Base-by-base conservation (phyloP, 2,113 vertebrate species). In the Pyrgilauda ruficollis region DNA sequence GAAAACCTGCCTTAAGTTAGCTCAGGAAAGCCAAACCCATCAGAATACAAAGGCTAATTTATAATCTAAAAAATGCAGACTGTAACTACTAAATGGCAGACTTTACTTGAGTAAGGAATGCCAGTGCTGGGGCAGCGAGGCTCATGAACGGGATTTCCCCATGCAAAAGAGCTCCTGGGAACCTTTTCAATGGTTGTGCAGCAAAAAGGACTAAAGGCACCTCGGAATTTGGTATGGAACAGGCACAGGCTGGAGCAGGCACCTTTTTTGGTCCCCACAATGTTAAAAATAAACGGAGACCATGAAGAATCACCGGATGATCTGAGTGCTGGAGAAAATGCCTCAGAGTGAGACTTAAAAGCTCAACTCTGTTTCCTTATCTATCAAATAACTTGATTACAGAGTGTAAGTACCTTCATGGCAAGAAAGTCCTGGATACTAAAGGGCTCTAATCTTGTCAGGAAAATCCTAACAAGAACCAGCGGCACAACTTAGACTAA, bases 281-380 rank as follows among this genome's bases (percentile, higher is more conserved):
- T 0, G 73, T 94, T 94, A 91, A 94, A 97, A 95, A 95, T 87
- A 95, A 95, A 91, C 0, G 0, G 91, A 96, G 84, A 26, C 21
- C 64, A 52, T 64, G 84, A 93, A 94, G 93, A 95, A 97, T 95
- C 93, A 95, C 89, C 24, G 46, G 86, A 84, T 93, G 95, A 91
- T 87, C 80, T 86, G 86, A 95, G 89, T 31, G 83, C 96, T 68
- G 93, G 39, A 72, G 93, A 90, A 96, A 93, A 97, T 94, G 96
- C 95, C 95, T 95, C 89, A 93, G 94, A 97, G 94, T 96, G 80
- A 94, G 93, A 96, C 91, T 97, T 97, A 97, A 97, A 96, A 96
- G 96, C 96, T 96, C 95, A 95, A 97, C 94, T 92, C 92, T 61
- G 72, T 61, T 89, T 84, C 95, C 94, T 97, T 97, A 97, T 97